Conservation (phyloP, 1,140 invertebrate species). For the Notospermus geniculatus region DNA sequence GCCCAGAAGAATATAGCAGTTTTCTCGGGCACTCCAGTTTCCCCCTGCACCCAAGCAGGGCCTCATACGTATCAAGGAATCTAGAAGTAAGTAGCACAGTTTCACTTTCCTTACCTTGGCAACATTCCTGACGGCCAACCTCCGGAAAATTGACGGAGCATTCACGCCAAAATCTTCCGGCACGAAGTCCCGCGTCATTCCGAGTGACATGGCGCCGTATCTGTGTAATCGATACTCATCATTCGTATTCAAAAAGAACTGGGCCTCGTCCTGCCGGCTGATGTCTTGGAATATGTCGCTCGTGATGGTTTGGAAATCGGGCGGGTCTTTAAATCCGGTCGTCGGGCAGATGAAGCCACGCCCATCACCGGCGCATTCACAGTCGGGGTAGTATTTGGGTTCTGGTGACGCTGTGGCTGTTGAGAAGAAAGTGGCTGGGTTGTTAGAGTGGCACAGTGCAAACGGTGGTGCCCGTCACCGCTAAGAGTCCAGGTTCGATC, state of each 20-base stretch:
- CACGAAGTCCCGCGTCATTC: constrained; percentile 44
- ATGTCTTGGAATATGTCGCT: constrained; percentile 56
- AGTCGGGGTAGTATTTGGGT: constrained; percentile 28
- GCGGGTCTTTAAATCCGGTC: constrained; percentile 39
- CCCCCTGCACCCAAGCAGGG: no score
- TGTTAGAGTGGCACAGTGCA: no score
- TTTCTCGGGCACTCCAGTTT: no score
- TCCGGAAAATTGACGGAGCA: constrained; percentile 53
- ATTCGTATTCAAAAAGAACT: constrained; percentile 56
- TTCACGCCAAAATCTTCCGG: constrained; percentile 55
- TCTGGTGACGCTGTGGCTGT: no score
- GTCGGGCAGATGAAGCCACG: constrained; percentile 39
- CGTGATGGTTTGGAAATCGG: constrained; percentile 50
- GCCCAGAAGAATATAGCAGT: no score
- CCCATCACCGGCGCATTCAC: constrained; percentile 37
- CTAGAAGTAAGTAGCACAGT: no score
- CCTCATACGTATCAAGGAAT: no score
- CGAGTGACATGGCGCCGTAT: constrained; percentile 58
- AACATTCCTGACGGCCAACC: constrained; percentile 52
- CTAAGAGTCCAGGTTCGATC: no score
- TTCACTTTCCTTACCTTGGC: constrained; percentile 58
- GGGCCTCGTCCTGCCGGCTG: constrained; percentile 30
- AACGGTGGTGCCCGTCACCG: no score
- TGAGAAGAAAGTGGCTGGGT: no score
- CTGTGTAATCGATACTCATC: constrained; percentile 53